Evolutionary conservation across 2,113 vertebrate genomes (phyloP).

Genomic region (Tetrao urogallus): DNA sequence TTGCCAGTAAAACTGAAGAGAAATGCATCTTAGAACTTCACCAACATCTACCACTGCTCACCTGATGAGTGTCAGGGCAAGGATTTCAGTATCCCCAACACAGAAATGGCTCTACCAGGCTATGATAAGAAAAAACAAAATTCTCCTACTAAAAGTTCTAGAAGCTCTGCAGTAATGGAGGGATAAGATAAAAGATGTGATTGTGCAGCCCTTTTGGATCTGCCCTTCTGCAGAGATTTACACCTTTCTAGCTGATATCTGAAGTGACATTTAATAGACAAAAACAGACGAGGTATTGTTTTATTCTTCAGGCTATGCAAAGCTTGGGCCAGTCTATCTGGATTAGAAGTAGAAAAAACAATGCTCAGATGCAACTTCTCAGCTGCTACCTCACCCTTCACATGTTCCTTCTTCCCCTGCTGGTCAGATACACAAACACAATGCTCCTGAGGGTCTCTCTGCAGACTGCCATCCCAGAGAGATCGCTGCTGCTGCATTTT

Average conservation of each 20-base stretch:
- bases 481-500: not conserved
- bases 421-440: not conserved
- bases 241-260: not conserved
- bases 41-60: not conserved
- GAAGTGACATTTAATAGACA: not conserved
- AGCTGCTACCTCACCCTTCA: not conserved
- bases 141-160: not conserved
- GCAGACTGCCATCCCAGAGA: not conserved
- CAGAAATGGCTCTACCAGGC: not conserved
- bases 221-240: not conserved
- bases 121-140: not conserved
- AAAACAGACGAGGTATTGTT: not conserved
- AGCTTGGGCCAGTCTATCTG: not conserved
- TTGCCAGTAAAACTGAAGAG: not conserved
- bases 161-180: not conserved
- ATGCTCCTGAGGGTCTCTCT: not conserved
- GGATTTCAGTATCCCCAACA: not conserved
- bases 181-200: not conserved
- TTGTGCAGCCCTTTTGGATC: not conserved
- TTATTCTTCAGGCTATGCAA: not conserved
- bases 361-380: not conserved
- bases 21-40: not conserved
- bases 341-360: not conserved
- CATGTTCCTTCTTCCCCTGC: fast-evolving
- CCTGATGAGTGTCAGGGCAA: not conserved